These are phyloP conservation scores for Butorides virescens DNA, from an alignment of 2,113 vertebrate species.

Conservation along the genomic window DNA sequence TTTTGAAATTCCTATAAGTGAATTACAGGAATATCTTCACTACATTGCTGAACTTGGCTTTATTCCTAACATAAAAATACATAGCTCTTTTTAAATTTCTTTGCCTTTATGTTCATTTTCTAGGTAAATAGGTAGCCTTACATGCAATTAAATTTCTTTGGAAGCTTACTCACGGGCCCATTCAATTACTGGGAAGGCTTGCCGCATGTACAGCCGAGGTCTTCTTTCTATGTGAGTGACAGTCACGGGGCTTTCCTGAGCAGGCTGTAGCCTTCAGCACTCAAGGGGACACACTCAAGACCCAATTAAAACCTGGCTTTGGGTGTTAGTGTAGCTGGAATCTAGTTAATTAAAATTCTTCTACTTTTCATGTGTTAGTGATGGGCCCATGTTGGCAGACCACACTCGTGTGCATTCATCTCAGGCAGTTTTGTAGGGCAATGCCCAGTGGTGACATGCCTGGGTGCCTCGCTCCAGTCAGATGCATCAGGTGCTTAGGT, in stretches of 20 bases:
- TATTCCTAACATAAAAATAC: slow-evolving; percentile 25
- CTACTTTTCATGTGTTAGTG: background rate
- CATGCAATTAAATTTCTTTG: slow-evolving; percentile 12
- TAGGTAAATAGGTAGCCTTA: background rate
- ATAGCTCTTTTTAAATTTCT: background rate
- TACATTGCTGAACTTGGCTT: slow-evolving; percentile 4
- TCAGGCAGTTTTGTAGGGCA: accelerated
- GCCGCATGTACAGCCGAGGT: accelerated
- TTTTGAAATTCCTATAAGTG: background rate
- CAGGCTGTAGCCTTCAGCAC: background rate
- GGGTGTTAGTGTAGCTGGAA: background rate
- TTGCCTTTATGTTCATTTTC: background rate
- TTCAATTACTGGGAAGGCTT: background rate
- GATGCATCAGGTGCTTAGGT: background rate
- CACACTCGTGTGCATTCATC: accelerated
- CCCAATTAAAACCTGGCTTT: background rate
- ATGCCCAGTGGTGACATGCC: accelerated
- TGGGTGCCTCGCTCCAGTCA: accelerated
- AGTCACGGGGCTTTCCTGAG: background rate
- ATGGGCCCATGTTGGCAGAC: accelerated
- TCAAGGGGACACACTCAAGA: background rate
- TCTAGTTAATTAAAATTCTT: background rate
- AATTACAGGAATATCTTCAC: slow-evolving; percentile 7
- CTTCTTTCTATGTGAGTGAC: background rate
- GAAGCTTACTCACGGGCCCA: background rate